These are phyloP conservation scores for Ceratosolen fusciceps DNA, from an alignment of 1,140 invertebrate species.

Conservation along the genomic window DNA sequence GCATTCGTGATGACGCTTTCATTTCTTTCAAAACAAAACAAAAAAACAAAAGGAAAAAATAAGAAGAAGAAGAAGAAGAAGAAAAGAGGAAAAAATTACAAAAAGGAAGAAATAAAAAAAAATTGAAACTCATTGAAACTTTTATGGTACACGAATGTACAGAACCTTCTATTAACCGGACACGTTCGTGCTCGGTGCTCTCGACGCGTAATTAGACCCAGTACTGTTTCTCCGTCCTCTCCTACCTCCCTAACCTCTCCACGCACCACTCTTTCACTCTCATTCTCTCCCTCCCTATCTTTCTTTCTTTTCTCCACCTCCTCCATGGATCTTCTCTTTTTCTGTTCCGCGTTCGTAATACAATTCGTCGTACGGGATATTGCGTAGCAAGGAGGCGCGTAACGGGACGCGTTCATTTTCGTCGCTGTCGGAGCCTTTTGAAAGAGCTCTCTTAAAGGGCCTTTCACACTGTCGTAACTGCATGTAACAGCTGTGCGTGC, in stretches of 20 bases:
- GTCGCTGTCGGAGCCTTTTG: constrained; percentile 13
- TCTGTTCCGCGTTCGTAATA: constrained; percentile 28
- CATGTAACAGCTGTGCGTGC: constrained; percentile 7
- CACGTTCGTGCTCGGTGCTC: not conserved
- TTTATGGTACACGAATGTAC: not conserved
- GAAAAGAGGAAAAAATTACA: not conserved
- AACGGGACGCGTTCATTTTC: constrained; percentile 30
- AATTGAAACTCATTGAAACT: not conserved
- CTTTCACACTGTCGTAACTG: constrained; percentile 24
- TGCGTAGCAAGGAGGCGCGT: constrained; percentile 28
- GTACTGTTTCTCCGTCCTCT: not conserved
- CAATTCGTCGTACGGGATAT: constrained; percentile 50
- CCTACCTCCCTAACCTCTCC: not conserved
- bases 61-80: not conserved
- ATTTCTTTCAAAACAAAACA: not conserved
- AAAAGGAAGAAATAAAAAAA: not conserved
- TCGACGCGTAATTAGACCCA: constrained; percentile 10
- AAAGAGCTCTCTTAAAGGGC: constrained; percentile 34
- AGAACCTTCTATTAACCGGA: not conserved
- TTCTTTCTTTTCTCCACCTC: not conserved
- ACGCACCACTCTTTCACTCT: constrained; percentile 7
- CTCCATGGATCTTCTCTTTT: not conserved
- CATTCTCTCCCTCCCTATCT: not conserved
- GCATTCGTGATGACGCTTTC: constrained; percentile 12
- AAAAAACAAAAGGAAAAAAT: not conserved